Conservation (phyloP, 2,888 invertebrate species). For the Notodonta dromedarius region DNA sequence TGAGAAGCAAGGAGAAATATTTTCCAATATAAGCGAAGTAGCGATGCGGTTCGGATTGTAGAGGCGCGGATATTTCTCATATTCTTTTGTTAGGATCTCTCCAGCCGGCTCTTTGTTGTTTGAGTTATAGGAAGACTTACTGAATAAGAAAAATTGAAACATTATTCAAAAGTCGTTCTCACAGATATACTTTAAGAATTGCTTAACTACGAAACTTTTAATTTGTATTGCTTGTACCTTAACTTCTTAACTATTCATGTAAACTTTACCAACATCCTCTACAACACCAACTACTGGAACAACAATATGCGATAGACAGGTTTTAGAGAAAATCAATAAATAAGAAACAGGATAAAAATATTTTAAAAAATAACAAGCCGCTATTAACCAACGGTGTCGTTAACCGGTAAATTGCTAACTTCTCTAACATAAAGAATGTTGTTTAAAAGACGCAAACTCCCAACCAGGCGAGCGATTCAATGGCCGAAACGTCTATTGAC, state of each 20-base stretch:
- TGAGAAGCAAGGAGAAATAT: slow-evolving; percentile 64
- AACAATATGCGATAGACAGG: too few relatives aligned
- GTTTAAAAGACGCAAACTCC: slow-evolving; percentile 47
- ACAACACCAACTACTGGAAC: too few relatives aligned
- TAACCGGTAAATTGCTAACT: slow-evolving; percentile 33
- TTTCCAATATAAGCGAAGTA: slow-evolving; percentile 72
- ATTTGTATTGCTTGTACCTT: slow-evolving; percentile 17
- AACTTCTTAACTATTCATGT: too few relatives aligned
- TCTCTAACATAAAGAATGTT: slow-evolving; percentile 41
- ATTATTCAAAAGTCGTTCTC: slow-evolving; percentile 63
- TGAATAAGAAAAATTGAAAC: slow-evolving; percentile 70
- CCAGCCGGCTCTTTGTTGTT: slow-evolving; percentile 75
- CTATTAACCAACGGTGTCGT: slow-evolving; percentile 13
- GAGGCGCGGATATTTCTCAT: slow-evolving; percentile 75
- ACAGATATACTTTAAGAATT: slow-evolving; percentile 46
- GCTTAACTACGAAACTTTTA: slow-evolving; percentile 54
- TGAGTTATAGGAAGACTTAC: slow-evolving; percentile 69
- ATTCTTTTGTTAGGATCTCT: slow-evolving; percentile 76
- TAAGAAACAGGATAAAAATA: too few relatives aligned
- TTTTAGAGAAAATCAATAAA: too few relatives aligned
- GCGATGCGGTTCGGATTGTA: slow-evolving; percentile 72
- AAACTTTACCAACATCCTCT: too few relatives aligned
- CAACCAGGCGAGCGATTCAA: slow-evolving; percentile 53
- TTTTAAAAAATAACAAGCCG: not conserved
- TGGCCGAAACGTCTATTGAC: slow-evolving; percentile 65